Evolutionary conservation across 2,113 vertebrate genomes (phyloP).

Genomic region (Pelecanoides urinatrix): DNA sequence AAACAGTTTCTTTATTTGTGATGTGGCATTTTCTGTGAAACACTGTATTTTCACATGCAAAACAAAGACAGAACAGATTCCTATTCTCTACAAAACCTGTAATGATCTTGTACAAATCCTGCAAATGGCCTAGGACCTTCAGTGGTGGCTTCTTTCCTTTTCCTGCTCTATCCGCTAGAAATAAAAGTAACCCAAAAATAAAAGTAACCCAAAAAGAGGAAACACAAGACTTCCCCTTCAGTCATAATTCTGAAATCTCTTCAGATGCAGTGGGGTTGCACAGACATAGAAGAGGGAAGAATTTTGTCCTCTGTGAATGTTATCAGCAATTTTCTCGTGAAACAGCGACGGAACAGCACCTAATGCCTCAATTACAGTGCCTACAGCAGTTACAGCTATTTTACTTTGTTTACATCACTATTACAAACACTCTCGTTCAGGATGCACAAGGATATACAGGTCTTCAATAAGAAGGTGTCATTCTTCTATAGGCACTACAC

Average conservation of each 20-base stretch:
- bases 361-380: neutral
- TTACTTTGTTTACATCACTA: neutral
- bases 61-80: neutral
- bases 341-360: neutral
- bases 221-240: neutral
- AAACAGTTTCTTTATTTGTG: slow-evolving; percentile 17
- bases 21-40: slow-evolving; percentile 13
- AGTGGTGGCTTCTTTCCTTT: neutral
- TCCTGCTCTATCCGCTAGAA: neutral
- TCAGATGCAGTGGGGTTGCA: neutral
- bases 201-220: neutral
- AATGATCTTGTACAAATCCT: neutral
- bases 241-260: neutral
- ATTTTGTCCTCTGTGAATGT: neutral
- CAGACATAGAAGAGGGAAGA: neutral
- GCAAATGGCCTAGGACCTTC: neutral
- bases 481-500: neutral
- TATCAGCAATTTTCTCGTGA: neutral
- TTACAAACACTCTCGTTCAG: neutral
- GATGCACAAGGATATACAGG: neutral
- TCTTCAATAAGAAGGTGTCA: neutral
- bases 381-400: neutral
- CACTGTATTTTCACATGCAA: neutral
- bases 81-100: neutral
- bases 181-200: neutral